A percentile compares a stretch with the other conserved stretches of the same genome.
These are phyloP conservation scores for Meloidogyne chitwoodi DNA, from an alignment of 1,140 invertebrate species.

Conservation along the genomic window DNA sequence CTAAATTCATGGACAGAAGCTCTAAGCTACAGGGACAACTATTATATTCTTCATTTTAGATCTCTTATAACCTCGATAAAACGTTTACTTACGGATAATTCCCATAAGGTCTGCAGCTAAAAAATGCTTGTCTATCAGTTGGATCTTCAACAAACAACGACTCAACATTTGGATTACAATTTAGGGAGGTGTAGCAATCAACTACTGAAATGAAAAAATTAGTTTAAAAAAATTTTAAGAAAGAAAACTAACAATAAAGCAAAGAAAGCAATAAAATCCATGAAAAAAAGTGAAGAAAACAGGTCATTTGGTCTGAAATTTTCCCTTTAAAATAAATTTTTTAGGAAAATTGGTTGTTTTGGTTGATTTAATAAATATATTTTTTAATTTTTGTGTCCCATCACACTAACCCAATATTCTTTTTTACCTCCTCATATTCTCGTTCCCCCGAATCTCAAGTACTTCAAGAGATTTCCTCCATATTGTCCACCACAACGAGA, in stretches of 20 bases:
- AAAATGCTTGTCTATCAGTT: slow-evolving; percentile 11
- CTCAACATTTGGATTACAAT: slow-evolving; percentile 11
- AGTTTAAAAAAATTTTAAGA: neutral
- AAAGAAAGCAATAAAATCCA: neutral
- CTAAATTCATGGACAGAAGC: too few species aligned
- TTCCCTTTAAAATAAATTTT: neutral
- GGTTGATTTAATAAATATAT: neutral
- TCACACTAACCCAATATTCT: neutral
- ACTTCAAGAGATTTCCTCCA: too few species aligned
- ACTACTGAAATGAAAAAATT: neutral
- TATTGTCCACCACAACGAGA: neutral
- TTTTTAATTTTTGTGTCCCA: neutral
- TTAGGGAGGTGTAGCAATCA: neutral
- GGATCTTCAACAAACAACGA: slow-evolving; percentile 20
- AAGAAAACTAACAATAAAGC: neutral
- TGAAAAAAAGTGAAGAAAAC: neutral
- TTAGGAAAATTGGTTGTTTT: neutral
- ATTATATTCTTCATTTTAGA: too few species aligned
- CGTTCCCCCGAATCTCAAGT: neutral
- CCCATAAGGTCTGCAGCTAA: slow-evolving; percentile 13
- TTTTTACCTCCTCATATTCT: neutral
- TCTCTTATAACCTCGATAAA: too few species aligned
- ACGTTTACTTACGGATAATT: slow-evolving; percentile 13
- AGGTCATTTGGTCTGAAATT: neutral
- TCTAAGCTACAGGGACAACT: too few species aligned